A percentile compares a stretch with the other conserved stretches of the same genome.
Conservation (phyloP, 2,888 invertebrate genomes). For the Lamellibrachia columna region DNA sequence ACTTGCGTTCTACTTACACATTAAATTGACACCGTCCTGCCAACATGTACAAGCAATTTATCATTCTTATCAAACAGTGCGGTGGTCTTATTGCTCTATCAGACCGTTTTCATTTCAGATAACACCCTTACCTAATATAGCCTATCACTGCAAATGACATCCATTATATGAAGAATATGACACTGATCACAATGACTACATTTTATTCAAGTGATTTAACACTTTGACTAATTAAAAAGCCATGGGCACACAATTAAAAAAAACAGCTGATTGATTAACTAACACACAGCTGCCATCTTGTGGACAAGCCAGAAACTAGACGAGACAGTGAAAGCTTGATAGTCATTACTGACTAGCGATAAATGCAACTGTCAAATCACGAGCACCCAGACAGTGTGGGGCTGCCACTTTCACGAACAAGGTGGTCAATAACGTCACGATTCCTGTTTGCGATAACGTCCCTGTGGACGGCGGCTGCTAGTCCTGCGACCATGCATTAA, state of each 20-base stretch:
- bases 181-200: background rate
- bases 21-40: slow-evolving; percentile 8
- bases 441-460: slow-evolving; percentile 18
- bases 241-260: background rate
- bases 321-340: background rate
- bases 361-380: slow-evolving; percentile 12
- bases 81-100: background rate
- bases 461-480: background rate
- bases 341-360: background rate
- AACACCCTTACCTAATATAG: background rate
- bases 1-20: background rate
- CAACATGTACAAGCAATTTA: background rate
- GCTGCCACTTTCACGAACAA: slow-evolving; percentile 20
- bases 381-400: background rate
- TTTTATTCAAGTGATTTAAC: background rate
- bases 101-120: background rate
- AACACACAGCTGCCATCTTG: background rate
- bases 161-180: background rate
- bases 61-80: background rate
- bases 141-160: background rate
- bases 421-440: slow-evolving; percentile 19
- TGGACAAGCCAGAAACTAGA: background rate
- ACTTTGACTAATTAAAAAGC: background rate
- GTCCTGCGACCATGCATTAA: slow-evolving; percentile 10
- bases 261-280: background rate